Base-by-base conservation (phyloP, 2,113 vertebrate species). In the Sinosuthora webbiana region DNA sequence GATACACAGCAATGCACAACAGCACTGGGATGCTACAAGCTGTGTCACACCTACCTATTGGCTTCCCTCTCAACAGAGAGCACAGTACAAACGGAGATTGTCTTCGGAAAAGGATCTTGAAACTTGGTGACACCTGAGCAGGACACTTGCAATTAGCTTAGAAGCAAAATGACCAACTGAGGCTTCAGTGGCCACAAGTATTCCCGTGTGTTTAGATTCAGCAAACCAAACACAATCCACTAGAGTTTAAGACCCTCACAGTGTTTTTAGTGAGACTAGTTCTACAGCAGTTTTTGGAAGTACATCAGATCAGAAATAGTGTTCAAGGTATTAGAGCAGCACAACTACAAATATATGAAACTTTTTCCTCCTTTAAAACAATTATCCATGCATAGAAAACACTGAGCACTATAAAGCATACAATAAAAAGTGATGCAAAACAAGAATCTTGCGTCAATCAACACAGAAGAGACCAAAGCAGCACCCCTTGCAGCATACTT, bases 61-160 rank as follows among this genome's bases (percentile, higher is more conserved):
- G 37, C 11, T 68, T 45, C 37, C 37, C 57, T 57, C 55, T 47
- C 27, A 52, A 67, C 23, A 79, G 20, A 49, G 15, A 4, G 23
- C 1, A 28, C 11, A 59, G 19, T 13, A 68, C 15, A 60, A 76
- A 55, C 0, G 1, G 39, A 42, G 70, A 47, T 4, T 13, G 21
- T 9, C 63, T 52, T 71, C 2, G 0, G 10, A 35, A 56, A 2
- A 63, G 76, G 27, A 65, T 4, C 2, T 0, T 28, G 31, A 84
- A 67, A 37, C 71, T 37, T 39, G 9, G 21, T 45, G 65, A 85
- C 16, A 50, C 23, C 42, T 13, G 24, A 94, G 57, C 13, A 71
- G 62, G 8, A 42, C 13, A 37, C 27, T 55, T 33, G 14, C 42
- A 67, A 67, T 45, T 70, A 52, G 6, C 31, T 8, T 25, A n/a